phyloP scores from a whole-genome alignment of 2,797 vertebrate species.

The Catamblyrhynchus diadema region DNA sequence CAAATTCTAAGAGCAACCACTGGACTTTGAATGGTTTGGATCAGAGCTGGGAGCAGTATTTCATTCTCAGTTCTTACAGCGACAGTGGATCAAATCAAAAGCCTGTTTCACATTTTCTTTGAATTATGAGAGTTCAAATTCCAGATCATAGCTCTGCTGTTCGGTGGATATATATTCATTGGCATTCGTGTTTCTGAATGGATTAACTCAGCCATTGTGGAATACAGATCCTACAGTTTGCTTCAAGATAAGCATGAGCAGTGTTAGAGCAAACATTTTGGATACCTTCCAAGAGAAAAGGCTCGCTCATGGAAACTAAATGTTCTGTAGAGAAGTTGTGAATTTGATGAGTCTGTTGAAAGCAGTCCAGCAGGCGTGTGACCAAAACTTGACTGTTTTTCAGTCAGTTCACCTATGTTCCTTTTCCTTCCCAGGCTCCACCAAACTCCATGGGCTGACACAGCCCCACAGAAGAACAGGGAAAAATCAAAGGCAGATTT shows the following conservation, averaged over 20 bases:
- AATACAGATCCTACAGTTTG: neutral
- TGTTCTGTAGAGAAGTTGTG: neutral
- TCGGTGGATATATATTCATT: neutral
- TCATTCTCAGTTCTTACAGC: neutral
- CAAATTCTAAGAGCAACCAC: neutral
- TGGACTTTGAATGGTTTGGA: neutral
- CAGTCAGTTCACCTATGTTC: neutral
- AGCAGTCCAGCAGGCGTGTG: neutral
- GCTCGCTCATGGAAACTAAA: neutral
- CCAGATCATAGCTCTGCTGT: neutral
- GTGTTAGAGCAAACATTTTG: neutral
- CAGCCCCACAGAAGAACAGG: neutral
- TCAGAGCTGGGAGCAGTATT: neutral
- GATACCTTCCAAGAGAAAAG: constrained; percentile 11
- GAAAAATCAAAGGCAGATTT: neutral
- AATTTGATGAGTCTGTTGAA: constrained; percentile 30
- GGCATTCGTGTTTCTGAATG: constrained; percentile 14
- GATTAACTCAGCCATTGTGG: neutral
- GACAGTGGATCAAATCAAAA: neutral
- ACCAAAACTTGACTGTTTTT: neutral
- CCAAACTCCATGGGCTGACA: neutral
- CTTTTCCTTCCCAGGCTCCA: neutral
- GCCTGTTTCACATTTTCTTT: constrained; percentile 27
- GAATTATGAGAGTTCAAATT: constrained; percentile 38
- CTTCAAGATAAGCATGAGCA: constrained; percentile 10